Percentiles rank a stretch among this genome's conserved stretches.
Conservation (phyloP, 2,888 invertebrate species). For the Trypoxylon attenuatum region DNA sequence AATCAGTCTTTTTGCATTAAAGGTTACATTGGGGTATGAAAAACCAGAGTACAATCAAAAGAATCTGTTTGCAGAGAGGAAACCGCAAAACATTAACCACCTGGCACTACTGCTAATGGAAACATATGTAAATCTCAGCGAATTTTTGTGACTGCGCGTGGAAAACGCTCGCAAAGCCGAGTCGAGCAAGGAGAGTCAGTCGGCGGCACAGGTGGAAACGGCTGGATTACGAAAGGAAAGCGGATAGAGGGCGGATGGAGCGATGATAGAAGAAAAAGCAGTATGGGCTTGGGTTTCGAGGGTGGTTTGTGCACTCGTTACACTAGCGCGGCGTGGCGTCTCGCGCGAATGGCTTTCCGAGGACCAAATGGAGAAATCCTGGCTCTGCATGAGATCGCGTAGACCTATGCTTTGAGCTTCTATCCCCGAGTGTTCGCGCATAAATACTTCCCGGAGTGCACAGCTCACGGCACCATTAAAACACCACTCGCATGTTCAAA, state of each 20-base stretch:
- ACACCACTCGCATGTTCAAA: constrained; percentile 17
- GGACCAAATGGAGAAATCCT: constrained; percentile 36
- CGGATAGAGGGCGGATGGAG: constrained; percentile 21
- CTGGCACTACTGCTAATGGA: constrained; percentile 58
- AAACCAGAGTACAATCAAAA: too few species aligned
- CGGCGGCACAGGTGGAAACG: constrained; percentile 30
- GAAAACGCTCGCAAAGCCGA: constrained; percentile 27
- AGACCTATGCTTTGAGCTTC: constrained; percentile 34
- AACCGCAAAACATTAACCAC: too few species aligned
- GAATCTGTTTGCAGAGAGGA: too few species aligned
- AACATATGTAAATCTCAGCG: constrained; percentile 64
- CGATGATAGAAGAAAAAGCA: constrained; percentile 1
- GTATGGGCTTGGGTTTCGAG: background rate
- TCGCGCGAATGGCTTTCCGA: constrained; percentile 36
- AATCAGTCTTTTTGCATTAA: too few species aligned
- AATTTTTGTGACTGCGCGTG: constrained; percentile 58
- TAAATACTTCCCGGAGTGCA: constrained; percentile 34
- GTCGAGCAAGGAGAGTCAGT: constrained; percentile 12
- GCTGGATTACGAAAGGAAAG: constrained; percentile 20
- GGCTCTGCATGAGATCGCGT: constrained; percentile 15
- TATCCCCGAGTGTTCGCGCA: constrained; percentile 20
- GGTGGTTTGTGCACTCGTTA: constrained; percentile 40
- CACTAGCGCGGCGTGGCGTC: constrained; percentile 36
- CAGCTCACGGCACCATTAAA: constrained; percentile 25
- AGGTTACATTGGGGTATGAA: too few species aligned